Evolutionary conservation across 2,113 vertebrate species (phyloP).

Genomic region (Capreolus pygargus): DNA sequence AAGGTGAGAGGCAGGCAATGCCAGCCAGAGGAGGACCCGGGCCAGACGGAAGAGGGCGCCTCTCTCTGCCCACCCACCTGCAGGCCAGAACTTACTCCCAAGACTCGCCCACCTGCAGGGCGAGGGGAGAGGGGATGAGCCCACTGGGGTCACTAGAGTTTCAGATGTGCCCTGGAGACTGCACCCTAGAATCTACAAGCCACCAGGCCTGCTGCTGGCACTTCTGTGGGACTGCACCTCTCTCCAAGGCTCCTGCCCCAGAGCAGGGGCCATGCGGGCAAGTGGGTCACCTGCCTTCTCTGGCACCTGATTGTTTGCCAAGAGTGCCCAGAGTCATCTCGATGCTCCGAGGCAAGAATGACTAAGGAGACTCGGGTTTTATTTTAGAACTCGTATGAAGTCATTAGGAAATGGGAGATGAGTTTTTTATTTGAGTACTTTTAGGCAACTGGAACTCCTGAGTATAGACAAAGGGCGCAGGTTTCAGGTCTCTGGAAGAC

Average conservation of each 20-base stretch:
- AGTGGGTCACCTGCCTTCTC: neutral
- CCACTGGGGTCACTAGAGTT: neutral
- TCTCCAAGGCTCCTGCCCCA: neutral
- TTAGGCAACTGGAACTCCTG: neutral
- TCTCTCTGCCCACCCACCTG: neutral
- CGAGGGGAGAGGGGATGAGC: neutral
- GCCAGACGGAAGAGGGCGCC: rapidly evolving
- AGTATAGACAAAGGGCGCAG: rapidly evolving
- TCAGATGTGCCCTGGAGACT: rapidly evolving
- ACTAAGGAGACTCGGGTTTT: neutral
- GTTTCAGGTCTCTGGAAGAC: rapidly evolving
- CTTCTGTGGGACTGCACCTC: too few relatives aligned
- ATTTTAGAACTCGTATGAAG: neutral
- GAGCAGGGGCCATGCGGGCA: rapidly evolving
- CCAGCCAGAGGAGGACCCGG: neutral
- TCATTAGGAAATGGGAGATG: neutral
- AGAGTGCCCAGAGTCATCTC: rapidly evolving
- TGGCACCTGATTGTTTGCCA: neutral
- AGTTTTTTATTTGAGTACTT: neutral
- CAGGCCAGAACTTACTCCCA: neutral
- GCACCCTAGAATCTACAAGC: rapidly evolving
- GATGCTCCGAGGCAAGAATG: neutral
- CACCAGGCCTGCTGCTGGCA: rapidly evolving
- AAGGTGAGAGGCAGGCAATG: too few relatives aligned
- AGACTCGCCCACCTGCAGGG: rapidly evolving